Base-by-base conservation (phyloP, 1,140 invertebrate species). In the Eufriesea mexicana region DNA sequence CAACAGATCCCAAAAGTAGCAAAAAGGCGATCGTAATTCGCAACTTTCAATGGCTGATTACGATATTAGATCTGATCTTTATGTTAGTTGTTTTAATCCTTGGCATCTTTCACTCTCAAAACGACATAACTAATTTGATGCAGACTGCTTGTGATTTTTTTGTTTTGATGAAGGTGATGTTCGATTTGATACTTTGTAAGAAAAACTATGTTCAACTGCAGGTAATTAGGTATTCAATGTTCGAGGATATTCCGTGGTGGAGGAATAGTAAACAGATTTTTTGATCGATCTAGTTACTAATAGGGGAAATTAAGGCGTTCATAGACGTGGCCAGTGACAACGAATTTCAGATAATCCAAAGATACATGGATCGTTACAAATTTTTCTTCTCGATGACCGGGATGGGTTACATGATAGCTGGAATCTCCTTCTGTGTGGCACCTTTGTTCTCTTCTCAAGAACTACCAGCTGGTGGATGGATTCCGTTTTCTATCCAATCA, bases 401-500 rank as follows among this genome's bases (percentile, higher is more conserved):
- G 25, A 42, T 54, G 23, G 82, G 54, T 0, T 83, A 84, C 14
- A 20, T 79, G 4, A 7, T 55, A 5, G 61, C 68, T 25, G 67
- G 66, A 7, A 59, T 83, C 14, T 54, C 55, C 8, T 89, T 89
- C 47, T 70, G n/a, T 16, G 81, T 57, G 49, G 25, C 2, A 28
- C 74, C 76, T 68, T 23, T 68, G 9, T 78, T 68, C 16, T 16
- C 49, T 20, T 28, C 16, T 2, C 83, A n/a, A 23, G 55, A 66
- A 35, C 67, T 84, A 45, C 89, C 90, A 45, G 81, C 62, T 12
- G 87, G 90, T 47, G 85, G 79, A 20, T 89, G 83, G 86, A 90
- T 90, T 82, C 90, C 91, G 18, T 93, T 93, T 86, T 28, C 87
- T 0, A 54, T 70, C 10, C 83, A 91, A 76, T 55, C 85, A 0